phyloP scores from a whole-genome alignment of 2,888 invertebrate species.

The Drosophila austrosaltans region DNA sequence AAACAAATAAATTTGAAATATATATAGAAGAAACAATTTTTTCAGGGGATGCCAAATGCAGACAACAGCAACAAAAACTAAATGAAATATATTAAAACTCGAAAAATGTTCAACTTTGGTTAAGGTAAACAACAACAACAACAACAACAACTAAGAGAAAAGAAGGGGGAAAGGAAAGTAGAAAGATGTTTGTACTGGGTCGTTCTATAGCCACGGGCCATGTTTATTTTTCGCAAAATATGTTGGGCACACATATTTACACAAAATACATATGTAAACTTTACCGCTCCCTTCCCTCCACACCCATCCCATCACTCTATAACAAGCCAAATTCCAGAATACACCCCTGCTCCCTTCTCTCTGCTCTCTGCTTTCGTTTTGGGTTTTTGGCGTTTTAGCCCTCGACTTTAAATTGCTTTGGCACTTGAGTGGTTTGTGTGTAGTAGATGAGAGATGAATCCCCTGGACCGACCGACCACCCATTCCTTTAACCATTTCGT shows the following conservation, averaged over 20 bases:
- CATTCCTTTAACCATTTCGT: slow-evolving; percentile 7
- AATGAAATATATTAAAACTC: slow-evolving; percentile 33
- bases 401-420: slow-evolving; percentile 80
- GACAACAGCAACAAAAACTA: slow-evolving; percentile 4
- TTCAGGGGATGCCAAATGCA: slow-evolving; percentile 29
- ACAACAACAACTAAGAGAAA: slow-evolving; percentile 12
- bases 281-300: background rate
- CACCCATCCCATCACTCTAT: background rate
- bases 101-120: slow-evolving; percentile 15
- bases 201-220: slow-evolving; percentile 55
- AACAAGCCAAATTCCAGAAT: background rate
- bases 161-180: slow-evolving; percentile 8
- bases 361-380: slow-evolving; percentile 16
- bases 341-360: background rate
- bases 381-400: slow-evolving; percentile 60
- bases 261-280: slow-evolving; percentile 70
- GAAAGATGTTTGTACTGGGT: slow-evolving; percentile 47
- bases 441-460: slow-evolving; percentile 36
- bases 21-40: slow-evolving; percentile 46
- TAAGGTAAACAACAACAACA: slow-evolving; percentile 9
- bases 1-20: slow-evolving; percentile 78
- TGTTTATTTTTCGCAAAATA: slow-evolving; percentile 78
- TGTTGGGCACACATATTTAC: slow-evolving; percentile 74
- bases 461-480: background rate
- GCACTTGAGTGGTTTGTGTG: slow-evolving; percentile 80